Evolutionary conservation across 2,888 invertebrate species (phyloP), one percentile per base, ranked within the genome.

Genomic region (Euproctis similis): DNA sequence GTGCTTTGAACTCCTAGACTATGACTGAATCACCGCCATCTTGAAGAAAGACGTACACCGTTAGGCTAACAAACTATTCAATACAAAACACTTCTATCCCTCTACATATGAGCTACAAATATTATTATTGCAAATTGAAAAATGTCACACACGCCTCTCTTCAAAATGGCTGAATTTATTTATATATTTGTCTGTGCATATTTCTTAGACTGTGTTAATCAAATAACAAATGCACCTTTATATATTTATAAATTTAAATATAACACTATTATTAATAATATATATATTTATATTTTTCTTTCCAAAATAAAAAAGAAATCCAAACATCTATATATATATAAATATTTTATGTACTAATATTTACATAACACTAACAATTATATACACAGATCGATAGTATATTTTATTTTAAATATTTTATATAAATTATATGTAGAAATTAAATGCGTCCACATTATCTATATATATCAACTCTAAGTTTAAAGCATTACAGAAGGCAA

Each of bases 401-500:
- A 65, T 58, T 42, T 53, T 43, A n/a, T n/a, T n/a, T n/a, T n/a
- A n/a, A n/a, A n/a, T n/a, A n/a, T n/a, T n/a, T n/a, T n/a, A n/a
- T n/a, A n/a, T n/a, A n/a, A n/a, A n/a, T n/a, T n/a, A n/a, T n/a
- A n/a, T n/a, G 34, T 53, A 46, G 36, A 50, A 38, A 41, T 37
- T 57, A 58, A 60, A 64, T 59, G 59, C 53, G 60, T 59, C 63
- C 65, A 65, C 68, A 53, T 67, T 49, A 53, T 44, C 55, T 23
- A 61, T 63, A 64, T 73, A 71, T 57, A 39, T 70, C 54, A 65
- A 61, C 50, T 68, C 73, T 78, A 77, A 68, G 61, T 46, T 82
- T 81, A 81, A 82, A 82, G 82, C 84, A 77, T 80, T 71, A 67
- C 59, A 65, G 69, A 81, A 82, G 82, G 82, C 84, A 70, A 74